A percentile compares a stretch with the other conserved stretches of the same genome.
Evolutionary conservation across 2,113 vertebrate species (phyloP).

Genomic region (Callorhinus ursinus): DNA sequence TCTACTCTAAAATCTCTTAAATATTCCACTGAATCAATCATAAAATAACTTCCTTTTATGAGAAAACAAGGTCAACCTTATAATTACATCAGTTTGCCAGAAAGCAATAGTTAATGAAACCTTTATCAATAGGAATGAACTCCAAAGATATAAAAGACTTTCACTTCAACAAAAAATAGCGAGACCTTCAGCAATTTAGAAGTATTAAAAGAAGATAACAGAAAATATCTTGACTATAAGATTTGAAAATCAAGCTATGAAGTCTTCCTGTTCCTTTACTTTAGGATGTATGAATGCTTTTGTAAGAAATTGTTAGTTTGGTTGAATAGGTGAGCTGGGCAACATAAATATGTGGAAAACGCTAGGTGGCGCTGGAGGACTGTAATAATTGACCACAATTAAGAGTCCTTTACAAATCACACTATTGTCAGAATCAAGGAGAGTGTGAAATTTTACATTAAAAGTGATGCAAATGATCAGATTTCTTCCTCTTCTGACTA

Average conservation of each 20-base stretch:
- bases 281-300: neutral
- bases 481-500: constrained; percentile 45
- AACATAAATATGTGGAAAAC: constrained; percentile 66
- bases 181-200: neutral
- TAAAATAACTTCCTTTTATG: neutral
- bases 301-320: neutral
- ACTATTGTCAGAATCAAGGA: constrained; percentile 56
- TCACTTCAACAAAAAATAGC: neutral
- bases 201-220: neutral
- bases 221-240: neutral
- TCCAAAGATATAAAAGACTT: neutral
- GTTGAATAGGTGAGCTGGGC: neutral
- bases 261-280: neutral
- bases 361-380: constrained; percentile 87
- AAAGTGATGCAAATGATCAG: constrained; percentile 61
- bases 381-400: constrained; percentile 80
- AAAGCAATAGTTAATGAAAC: neutral
- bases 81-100: neutral
- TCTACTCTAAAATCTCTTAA: neutral
- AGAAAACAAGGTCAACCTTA: neutral
- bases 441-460: constrained; percentile 70
- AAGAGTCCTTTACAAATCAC: constrained; percentile 46
- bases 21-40: neutral
- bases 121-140: neutral
- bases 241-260: neutral